These are phyloP conservation scores for Myotis planiceps DNA, from an alignment of 2,797 vertebrate genomes.

Conservation along the genomic window DNA sequence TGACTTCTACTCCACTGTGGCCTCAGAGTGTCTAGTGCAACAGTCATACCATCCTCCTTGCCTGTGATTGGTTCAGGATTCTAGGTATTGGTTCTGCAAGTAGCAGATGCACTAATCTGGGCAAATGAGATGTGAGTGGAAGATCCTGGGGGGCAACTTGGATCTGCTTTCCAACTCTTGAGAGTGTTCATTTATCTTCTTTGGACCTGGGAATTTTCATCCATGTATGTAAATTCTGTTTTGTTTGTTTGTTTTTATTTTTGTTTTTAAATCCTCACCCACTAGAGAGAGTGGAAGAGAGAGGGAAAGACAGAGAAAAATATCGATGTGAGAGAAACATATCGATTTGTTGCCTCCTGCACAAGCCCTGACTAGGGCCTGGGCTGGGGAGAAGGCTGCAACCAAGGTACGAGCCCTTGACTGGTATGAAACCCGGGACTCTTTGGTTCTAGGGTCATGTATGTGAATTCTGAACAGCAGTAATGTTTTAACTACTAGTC, in stretches of 20 bases:
- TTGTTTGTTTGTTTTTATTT: no score
- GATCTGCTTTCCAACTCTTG: background rate
- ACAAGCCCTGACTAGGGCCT: no score
- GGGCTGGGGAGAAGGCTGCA: no score
- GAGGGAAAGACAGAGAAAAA: no score
- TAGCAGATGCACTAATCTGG: background rate
- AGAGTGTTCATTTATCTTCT: background rate
- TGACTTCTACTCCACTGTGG: rapidly evolving
- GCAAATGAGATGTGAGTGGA: background rate
- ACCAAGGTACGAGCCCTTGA: no score
- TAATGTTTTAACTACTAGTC: background rate
- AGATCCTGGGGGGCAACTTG: background rate
- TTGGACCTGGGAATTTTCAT: background rate
- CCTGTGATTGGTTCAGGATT: background rate
- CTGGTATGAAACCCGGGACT: no score
- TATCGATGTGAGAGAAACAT: no score
- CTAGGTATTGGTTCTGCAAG: background rate
- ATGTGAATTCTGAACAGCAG: no score
- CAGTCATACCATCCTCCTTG: background rate
- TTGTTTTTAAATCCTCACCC: no score
- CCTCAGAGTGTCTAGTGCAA: background rate
- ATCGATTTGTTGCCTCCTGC: no score
- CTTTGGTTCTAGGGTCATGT: no score
- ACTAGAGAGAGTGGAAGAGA: no score
- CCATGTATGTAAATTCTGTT: background rate